Base-by-base conservation (phyloP, 1,140 invertebrate genomes). In the Aphidius gifuensis region DNA sequence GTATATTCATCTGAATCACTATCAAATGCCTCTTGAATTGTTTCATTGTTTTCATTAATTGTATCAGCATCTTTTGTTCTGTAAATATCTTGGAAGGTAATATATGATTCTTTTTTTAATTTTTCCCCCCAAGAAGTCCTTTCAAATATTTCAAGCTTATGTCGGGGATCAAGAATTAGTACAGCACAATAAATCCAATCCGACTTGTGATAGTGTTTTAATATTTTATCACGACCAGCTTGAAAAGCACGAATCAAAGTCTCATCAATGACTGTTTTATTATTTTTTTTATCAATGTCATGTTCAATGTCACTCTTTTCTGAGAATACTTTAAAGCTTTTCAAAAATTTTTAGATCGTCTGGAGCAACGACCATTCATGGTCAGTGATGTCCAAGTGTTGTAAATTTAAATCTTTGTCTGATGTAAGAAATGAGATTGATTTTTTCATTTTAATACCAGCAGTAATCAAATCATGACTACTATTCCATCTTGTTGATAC, bases 171-270 rank as follows among this genome's bases (percentile, higher is more conserved):
- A 65, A 76, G 68, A 67, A 76, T 72, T 61, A 76, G 68, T 65
- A 71, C 62, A 49, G 65, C 68, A 64, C 74, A 78, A 64, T 74
- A 78, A 63, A 74, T 72, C 70, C 70, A 77, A 67, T 77, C 77
- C 21, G 68, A 71, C 63, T 75, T 76, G 47, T 66, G 66, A 56
- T 76, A 78, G 71, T 76, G 71, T 51, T 72, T 69, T 8, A 74
- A 39, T 62, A 76, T 71, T 75, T 78, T 78, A 58, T 76, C 71
- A 63, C 70, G 48, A 54, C 69, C 69, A 60, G 70, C 71, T 55
- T 62, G 60, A 48, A 55, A 62, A 42, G 64, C 64, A 11, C 11
- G 0, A n/a, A 66, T 47, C 11, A 66, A 32, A n/a, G 47, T 55
- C 47, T 59, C 61, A 39, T 66, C 61, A 5, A 57, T 23, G 0